Base-by-base conservation (phyloP, 2,797 vertebrate species). In the Kryptolebias ocellatus region DNA sequence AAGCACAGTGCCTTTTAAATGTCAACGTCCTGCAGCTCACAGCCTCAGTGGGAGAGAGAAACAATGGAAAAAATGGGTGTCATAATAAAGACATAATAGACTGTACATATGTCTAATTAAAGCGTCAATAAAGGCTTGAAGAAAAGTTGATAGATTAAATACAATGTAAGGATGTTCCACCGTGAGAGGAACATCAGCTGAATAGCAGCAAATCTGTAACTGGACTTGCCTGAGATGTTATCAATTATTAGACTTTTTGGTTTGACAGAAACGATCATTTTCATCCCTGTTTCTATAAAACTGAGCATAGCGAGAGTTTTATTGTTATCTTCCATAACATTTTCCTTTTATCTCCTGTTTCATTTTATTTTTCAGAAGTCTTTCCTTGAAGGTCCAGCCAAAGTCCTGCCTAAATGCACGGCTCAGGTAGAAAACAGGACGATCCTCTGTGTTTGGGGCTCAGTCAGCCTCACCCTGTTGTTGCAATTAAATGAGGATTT, bases 331-430 rank as follows among this genome's bases (percentile, higher is more conserved):
- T 52, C 49, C 37, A 60, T 71, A 61, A 72, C 34, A 2, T 90
- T 77, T 75, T 34, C 60, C 79, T 47, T 14, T 31, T 78, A 58
- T 64, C 53, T 74, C 72, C 73, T 85, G 16, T 92, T 95, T 95
- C 56, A 72, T 95, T 95, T 96, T 95, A 93, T 96, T 97, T 97
- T 97, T 90, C 96, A 98, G 96, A 96, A 94, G 88, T 93, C 94
- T 88, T 94, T 96, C 89, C 94, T 89, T 95, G 94, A 96, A 92
- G 95, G 92, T 91, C 93, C 94, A 83, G 92, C 93, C 87, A 92
- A 95, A 94, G 87, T 93, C 79, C 92, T 89, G 78, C 86, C 92
- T 94, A 96, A 95, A 96, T 94, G 90, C 90, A 93, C 95, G 94
- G 89, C 90, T 76, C 95, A 96, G 96, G 95, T 98, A 97, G 92